Conservation (phyloP, 1,140 invertebrate genomes). For the Drosophila pallidifrons region DNA sequence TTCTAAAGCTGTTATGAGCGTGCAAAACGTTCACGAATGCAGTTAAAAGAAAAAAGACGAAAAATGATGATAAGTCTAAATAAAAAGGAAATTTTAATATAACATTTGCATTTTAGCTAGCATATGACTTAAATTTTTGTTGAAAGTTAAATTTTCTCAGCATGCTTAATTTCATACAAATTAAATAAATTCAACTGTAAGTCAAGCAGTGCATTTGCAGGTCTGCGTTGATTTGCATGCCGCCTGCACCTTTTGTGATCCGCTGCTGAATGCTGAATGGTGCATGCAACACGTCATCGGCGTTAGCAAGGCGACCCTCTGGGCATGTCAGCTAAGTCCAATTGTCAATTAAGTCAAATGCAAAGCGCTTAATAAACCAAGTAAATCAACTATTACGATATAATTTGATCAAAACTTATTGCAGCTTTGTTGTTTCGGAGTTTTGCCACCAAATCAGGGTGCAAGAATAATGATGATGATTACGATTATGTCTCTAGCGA, state of each 20-base stretch:
- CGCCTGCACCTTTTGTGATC: conserved; percentile 17
- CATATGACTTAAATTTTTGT: no score
- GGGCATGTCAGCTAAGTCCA: conserved; percentile 46
- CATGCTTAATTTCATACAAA: no score
- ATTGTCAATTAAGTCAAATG: conserved; percentile 62
- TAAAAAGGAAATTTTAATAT: no score
- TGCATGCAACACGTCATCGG: conserved; percentile 61
- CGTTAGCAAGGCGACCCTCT: conserved; percentile 16
- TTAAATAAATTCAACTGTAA: no score
- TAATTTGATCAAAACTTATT: conserved; percentile 48
- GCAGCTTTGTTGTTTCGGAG: background rate
- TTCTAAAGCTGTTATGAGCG: no score
- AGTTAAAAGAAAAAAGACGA: no score
- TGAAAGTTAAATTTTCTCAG: no score
- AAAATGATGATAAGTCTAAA: no score
- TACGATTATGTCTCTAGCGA: conserved; percentile 30
- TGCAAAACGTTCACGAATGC: no score
- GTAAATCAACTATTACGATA: conserved; percentile 56
- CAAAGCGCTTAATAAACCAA: conserved; percentile 39
- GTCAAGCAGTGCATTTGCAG: background rate
- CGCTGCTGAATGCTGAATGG: conserved; percentile 4
- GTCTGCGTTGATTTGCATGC: conserved; percentile 8
- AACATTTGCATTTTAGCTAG: no score
- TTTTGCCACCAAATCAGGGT: conserved; percentile 30
- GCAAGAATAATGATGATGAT: conserved; percentile 37